Evolutionary conservation across 2,113 vertebrate genomes (phyloP).

Genomic region (Hemiscyllium ocellatum): DNA sequence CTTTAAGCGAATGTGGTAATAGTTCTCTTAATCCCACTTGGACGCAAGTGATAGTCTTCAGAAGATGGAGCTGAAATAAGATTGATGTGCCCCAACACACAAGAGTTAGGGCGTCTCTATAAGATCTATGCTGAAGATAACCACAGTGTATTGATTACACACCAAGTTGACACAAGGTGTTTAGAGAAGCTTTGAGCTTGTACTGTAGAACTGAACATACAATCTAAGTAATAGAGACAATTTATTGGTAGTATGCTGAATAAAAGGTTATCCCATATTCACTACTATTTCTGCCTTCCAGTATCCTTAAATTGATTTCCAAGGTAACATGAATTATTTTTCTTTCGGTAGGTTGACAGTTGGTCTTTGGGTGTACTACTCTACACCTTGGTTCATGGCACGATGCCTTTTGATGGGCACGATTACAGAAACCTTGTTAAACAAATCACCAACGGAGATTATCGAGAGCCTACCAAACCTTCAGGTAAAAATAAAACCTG

Average conservation of each 20-base stretch:
- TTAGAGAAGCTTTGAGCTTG: neutral
- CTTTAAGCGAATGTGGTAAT: neutral
- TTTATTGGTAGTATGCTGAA: neutral
- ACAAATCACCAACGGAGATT: conserved; percentile 83
- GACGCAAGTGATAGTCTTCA: neutral
- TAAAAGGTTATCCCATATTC: neutral
- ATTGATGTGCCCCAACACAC: neutral
- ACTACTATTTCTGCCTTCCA: neutral
- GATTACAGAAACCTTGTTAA: conserved; percentile 80
- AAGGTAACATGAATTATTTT: neutral
- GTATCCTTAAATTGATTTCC: neutral
- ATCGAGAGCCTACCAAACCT: conserved; percentile 73
- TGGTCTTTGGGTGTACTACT: conserved; percentile 92
- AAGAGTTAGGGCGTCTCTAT: neutral
- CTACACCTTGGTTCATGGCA: conserved; percentile 85
- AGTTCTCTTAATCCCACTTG: neutral
- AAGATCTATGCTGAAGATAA: neutral
- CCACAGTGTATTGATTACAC: neutral
- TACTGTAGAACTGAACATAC: neutral
- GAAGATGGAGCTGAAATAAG: neutral
- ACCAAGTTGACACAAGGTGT: neutral
- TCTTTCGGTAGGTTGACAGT: conserved; percentile 76
- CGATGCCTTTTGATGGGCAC: conserved; percentile 88
- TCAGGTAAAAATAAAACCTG: conserved; percentile 62
- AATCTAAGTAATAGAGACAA: neutral